A percentile compares a stretch with the other conserved stretches of the same genome.
Evolutionary conservation across 1,140 invertebrate genomes (phyloP).

Genomic region (Tenebrio molitor): DNA sequence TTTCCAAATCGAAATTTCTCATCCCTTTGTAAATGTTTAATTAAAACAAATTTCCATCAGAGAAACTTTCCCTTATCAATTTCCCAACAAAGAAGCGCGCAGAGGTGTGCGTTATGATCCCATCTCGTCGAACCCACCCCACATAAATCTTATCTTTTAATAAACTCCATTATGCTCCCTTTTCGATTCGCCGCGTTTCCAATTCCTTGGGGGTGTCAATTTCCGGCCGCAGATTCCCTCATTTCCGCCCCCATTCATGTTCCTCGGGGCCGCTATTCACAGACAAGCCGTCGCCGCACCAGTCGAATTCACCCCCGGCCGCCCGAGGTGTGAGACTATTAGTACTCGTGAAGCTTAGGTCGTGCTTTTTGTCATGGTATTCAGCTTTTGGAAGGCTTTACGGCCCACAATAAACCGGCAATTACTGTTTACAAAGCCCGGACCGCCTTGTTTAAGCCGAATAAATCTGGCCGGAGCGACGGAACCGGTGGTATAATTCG

Average conservation of each 20-base stretch:
- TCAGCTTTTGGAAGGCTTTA: slow-evolving; percentile 45
- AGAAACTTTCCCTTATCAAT: no score
- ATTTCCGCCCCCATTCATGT: no score
- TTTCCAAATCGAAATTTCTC: no score
- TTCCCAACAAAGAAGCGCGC: no score
- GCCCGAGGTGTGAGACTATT: slow-evolving; percentile 19
- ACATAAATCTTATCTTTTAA: no score
- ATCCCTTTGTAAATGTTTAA: no score
- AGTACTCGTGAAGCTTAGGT: neutral
- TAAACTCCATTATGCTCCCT: no score
- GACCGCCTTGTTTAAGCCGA: slow-evolving; percentile 42
- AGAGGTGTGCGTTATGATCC: no score
- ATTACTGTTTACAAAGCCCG: slow-evolving; percentile 35
- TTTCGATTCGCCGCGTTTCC: no score
- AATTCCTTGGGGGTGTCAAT: neutral
- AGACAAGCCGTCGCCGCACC: slow-evolving; percentile 2
- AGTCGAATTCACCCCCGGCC: slow-evolving; percentile 2
- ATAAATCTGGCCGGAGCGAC: slow-evolving; percentile 40
- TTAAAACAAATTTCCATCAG: no score
- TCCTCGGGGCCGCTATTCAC: neutral
- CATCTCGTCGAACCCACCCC: no score
- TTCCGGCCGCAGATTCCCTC: no score
- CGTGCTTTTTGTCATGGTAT: slow-evolving; percentile 28
- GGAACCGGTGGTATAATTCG: slow-evolving; percentile 41
- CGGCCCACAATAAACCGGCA: slow-evolving; percentile 47